phyloP scores from a whole-genome alignment of 1,140 invertebrate genomes.

The Hydropsyche tenuis region DNA sequence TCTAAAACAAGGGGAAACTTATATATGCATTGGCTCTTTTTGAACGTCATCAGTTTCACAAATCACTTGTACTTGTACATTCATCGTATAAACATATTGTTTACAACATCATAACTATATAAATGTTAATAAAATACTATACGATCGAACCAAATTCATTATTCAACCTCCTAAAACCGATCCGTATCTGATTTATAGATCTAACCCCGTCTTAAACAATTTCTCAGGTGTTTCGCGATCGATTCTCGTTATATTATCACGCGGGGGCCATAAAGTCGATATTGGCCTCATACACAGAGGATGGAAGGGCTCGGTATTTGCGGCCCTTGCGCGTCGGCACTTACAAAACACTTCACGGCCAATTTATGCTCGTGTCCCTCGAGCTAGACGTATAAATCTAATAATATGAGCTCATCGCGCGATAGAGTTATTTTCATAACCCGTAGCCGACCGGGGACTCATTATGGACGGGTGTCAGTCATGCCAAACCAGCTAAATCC shows the following conservation, averaged over 20 bases:
- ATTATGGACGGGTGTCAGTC: background rate
- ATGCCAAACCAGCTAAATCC: background rate
- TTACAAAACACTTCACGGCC: conserved; percentile 33
- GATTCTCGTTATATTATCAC: background rate
- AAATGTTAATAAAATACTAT: no score
- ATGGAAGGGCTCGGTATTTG: no score
- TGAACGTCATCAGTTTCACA: no score
- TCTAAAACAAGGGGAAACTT: no score
- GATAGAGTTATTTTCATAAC: conserved; percentile 33
- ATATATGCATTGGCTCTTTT: no score
- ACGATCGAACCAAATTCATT: background rate
- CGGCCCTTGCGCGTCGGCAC: conserved; percentile 5
- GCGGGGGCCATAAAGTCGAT: conserved; percentile 33
- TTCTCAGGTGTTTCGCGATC: conserved; percentile 9
- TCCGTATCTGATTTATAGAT: background rate
- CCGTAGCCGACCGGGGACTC: background rate
- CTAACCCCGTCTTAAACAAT: background rate
- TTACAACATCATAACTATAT: no score
- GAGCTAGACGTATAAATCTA: conserved; percentile 32
- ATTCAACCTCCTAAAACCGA: background rate
- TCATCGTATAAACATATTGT: no score
- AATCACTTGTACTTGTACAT: no score
- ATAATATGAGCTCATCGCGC: conserved; percentile 31
- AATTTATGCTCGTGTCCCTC: conserved; percentile 28
- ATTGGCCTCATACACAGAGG: conserved; percentile 9